phyloP scores from a whole-genome alignment of 2,113 vertebrate species.

The Conger conger region DNA sequence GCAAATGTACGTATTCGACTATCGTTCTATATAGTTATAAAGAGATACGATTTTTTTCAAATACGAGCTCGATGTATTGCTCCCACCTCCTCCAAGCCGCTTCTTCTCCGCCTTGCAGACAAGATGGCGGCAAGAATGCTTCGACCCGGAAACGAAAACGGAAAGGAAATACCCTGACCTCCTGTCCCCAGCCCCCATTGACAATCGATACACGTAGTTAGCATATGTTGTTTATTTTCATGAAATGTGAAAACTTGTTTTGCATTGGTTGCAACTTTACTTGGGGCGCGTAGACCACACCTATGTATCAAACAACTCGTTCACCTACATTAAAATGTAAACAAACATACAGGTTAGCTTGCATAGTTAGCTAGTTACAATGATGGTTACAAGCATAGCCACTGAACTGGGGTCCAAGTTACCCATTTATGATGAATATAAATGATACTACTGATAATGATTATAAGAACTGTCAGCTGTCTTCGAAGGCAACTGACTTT shows the following conservation, averaged over 20 bases:
- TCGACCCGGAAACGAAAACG: slow-evolving; percentile 32
- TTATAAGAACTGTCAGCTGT: too few relatives aligned
- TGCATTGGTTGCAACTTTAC: too few relatives aligned
- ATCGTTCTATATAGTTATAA: not conserved
- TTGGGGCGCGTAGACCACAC: too few relatives aligned
- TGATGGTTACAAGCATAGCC: not conserved
- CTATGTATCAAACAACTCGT: not conserved
- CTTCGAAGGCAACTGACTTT: too few relatives aligned
- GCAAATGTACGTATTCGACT: not conserved
- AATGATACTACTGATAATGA: too few relatives aligned
- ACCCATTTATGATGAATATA: not conserved
- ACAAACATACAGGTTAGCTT: not conserved
- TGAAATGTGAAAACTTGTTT: too few relatives aligned
- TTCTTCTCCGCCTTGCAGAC: slow-evolving; percentile 37
- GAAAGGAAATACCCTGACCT: not conserved
- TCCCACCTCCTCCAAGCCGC: slow-evolving; percentile 24
- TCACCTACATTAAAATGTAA: not conserved
- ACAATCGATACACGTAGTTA: too few relatives aligned
- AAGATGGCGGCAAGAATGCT: slow-evolving; percentile 28
- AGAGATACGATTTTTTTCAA: not conserved
- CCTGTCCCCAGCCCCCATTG: too few relatives aligned
- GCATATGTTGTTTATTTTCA: too few relatives aligned
- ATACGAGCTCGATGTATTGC: not conserved
- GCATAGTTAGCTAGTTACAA: too few relatives aligned
- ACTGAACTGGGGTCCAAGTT: not conserved